Percentiles rank a stretch among this genome's conserved stretches.
phyloP scores from a whole-genome alignment of 2,888 invertebrate genomes.

The Heteropelma amictum region DNA sequence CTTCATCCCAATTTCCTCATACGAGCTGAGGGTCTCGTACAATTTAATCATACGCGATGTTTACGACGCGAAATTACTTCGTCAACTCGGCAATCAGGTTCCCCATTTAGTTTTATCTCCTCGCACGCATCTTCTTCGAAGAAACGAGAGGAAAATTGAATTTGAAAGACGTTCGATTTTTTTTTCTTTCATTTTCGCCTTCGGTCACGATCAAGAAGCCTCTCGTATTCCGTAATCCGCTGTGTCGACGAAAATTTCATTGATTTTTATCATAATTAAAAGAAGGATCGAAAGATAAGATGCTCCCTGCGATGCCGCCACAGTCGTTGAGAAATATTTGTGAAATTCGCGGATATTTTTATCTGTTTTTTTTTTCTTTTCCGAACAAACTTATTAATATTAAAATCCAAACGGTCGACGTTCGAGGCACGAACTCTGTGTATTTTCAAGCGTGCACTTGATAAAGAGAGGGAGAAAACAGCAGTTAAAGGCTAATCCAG shows the following conservation, averaged over 20 bases:
- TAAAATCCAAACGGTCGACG: background rate
- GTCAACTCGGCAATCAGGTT: slow-evolving; percentile 34
- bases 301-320: too few relatives aligned
- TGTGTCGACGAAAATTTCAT: too few relatives aligned
- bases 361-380: too few relatives aligned
- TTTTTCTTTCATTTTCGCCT: background rate
- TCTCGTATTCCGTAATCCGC: too few relatives aligned
- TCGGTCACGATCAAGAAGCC: background rate
- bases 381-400: background rate
- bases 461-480: slow-evolving; percentile 4
- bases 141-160: background rate
- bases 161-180: too few relatives aligned
- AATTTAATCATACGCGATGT: slow-evolving; percentile 54
- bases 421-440: slow-evolving; percentile 5
- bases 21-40: too few relatives aligned
- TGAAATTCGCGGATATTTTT: background rate
- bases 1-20: too few relatives aligned
- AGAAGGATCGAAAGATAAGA: too few relatives aligned
- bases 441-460: background rate
- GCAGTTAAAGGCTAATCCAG: slow-evolving; percentile 31
- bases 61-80: slow-evolving; percentile 39
- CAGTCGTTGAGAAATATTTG: too few relatives aligned
- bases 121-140: background rate
- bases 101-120: background rate
- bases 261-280: too few relatives aligned